Conservation (phyloP, 2,113 vertebrate genomes). For the Eurypyga helias region DNA sequence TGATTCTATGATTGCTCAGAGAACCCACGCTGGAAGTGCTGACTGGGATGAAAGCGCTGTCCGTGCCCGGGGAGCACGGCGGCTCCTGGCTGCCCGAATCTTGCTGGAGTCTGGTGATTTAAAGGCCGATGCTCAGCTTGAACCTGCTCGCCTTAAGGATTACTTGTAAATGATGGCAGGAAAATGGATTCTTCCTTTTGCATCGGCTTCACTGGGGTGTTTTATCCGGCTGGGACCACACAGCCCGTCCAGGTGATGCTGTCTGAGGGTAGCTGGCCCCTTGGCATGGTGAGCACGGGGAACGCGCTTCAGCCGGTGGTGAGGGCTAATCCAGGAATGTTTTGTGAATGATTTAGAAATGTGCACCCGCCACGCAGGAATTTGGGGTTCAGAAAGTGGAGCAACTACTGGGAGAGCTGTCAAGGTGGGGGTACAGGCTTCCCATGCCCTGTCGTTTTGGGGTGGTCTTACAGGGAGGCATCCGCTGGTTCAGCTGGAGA, state of each 20-base stretch:
- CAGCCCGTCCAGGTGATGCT: not conserved
- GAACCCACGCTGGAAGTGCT: not conserved
- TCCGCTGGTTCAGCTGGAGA: not conserved
- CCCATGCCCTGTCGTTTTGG: not conserved
- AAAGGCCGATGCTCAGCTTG: not conserved
- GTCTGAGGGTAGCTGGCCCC: not conserved
- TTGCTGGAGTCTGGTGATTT: not conserved
- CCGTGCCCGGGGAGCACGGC: not conserved
- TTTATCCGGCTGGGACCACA: not conserved
- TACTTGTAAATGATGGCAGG: not conserved
- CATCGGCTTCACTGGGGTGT: fast-evolving
- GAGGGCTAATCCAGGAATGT: fast-evolving
- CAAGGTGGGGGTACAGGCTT: fast-evolving
- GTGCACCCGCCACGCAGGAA: fast-evolving
- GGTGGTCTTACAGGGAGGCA: not conserved
- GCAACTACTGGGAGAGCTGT: not conserved
- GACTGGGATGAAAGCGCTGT: not conserved
- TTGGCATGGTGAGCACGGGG: fast-evolving
- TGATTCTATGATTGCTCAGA: fast-evolving
- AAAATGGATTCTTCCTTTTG: not conserved
- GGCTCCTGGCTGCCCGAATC: not conserved
- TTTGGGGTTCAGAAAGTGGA: not conserved
- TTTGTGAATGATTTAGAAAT: not conserved
- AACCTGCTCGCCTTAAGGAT: not conserved
- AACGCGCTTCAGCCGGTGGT: fast-evolving